Conservation (phyloP, 1,140 invertebrate genomes). For the Araneus ventricosus region DNA sequence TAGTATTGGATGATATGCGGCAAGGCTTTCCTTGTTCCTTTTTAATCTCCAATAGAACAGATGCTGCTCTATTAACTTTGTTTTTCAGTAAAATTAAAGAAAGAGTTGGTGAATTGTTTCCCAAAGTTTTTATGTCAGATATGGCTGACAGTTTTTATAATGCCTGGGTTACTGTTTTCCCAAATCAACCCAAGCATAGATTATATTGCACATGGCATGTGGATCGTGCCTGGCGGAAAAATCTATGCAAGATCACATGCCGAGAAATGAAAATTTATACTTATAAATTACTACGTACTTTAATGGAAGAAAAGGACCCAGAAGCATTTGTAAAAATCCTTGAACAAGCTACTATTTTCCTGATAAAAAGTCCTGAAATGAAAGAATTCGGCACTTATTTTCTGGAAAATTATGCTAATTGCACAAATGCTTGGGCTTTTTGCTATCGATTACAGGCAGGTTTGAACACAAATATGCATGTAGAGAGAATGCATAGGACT, state of each 20-base stretch:
- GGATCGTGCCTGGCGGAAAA: constrained; percentile 41
- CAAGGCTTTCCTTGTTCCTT: no score
- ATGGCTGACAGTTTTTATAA: constrained; percentile 34
- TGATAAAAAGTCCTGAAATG: neutral
- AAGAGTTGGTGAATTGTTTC: neutral
- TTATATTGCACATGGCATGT: no score
- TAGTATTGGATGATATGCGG: no score
- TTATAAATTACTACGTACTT: neutral
- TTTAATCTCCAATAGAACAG: no score
- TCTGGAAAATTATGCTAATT: neutral
- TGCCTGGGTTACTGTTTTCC: neutral
- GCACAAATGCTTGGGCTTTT: no score
- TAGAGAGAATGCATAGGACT: no score
- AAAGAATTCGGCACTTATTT: no score
- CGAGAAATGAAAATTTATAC: constrained; percentile 10
- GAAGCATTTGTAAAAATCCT: neutral
- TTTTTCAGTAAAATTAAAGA: constrained; percentile 20
- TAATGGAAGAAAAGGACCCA: constrained; percentile 18
- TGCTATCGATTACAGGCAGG: no score
- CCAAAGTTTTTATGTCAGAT: constrained; percentile 62
- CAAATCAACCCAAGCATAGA: constrained; percentile 23
- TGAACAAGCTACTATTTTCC: neutral
- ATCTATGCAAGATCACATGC: constrained; percentile 23
- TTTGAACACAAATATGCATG: no score
- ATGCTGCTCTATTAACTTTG: neutral